These are phyloP conservation scores for Drosophila hydei DNA, from an alignment of 1,140 invertebrate genomes.

Conservation along the genomic window DNA sequence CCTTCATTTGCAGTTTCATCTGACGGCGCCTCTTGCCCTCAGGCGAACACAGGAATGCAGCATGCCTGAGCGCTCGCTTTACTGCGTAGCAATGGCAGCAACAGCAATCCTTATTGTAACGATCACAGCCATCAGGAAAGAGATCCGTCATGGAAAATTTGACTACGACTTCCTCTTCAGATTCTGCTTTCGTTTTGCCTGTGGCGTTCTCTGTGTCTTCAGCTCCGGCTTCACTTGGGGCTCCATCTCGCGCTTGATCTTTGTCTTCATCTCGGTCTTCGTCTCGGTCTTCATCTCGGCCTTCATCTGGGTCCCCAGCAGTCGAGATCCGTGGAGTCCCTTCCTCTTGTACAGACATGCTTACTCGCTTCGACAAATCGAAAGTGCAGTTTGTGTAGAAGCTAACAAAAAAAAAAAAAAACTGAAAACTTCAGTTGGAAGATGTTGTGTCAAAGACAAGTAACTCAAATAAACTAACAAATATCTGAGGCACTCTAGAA, in stretches of 20 bases:
- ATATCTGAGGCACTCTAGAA: too few species aligned
- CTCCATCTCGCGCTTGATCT: neutral
- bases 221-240: neutral
- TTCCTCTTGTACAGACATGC: too few species aligned
- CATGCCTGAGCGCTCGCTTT: conserved; percentile 29
- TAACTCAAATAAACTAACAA: too few species aligned
- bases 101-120: conserved; percentile 37
- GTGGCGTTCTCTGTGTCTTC: too few species aligned
- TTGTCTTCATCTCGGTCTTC: too few species aligned
- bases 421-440: neutral
- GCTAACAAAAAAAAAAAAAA: neutral
- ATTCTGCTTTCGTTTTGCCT: neutral
- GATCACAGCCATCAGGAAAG: conserved; percentile 27
- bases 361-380: conserved; percentile 59
- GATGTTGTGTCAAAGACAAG: neutral
- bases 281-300: too few species aligned
- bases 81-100: conserved; percentile 64
- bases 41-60: conserved; percentile 36
- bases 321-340: too few species aligned
- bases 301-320: too few species aligned
- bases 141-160: neutral
- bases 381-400: neutral
- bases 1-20: conserved; percentile 57
- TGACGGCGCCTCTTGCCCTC: conserved; percentile 49
- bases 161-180: neutral